These are phyloP conservation scores for Ciconia boyciana DNA, from an alignment of 2,113 vertebrate species.

Conservation along the genomic window DNA sequence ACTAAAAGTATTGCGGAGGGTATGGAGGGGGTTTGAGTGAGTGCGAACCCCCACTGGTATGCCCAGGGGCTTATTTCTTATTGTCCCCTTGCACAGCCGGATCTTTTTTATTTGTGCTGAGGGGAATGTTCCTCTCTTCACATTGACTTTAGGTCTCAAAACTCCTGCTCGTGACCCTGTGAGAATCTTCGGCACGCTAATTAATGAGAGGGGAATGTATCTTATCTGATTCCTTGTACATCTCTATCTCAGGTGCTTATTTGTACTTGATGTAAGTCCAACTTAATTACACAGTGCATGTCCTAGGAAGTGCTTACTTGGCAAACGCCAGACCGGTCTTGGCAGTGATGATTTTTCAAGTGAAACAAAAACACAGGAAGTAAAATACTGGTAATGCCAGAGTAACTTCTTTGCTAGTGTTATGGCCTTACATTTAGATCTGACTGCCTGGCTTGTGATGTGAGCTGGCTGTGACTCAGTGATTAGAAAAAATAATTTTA, in stretches of 20 bases:
- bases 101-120: neutral
- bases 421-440: neutral
- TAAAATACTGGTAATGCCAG: neutral
- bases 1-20: neutral
- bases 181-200: neutral
- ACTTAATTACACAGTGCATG: neutral
- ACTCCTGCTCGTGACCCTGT: neutral
- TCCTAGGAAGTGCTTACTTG: constrained; percentile 11
- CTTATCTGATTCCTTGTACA: neutral
- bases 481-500: neutral
- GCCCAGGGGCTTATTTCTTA: neutral
- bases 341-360: constrained; percentile 2
- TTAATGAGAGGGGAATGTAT: neutral
- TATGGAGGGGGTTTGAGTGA: neutral
- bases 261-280: neutral
- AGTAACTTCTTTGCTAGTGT: neutral
- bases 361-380: constrained; percentile 45
- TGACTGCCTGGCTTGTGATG: neutral
- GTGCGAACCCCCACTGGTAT: neutral
- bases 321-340: neutral
- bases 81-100: neutral
- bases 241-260: neutral
- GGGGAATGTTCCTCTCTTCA: neutral
- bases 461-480: neutral
- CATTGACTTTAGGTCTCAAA: neutral